Evolutionary conservation across 2,888 invertebrate species (phyloP), one percentile per base, ranked within the genome.

Genomic region (Leptopilina syphax): DNA sequence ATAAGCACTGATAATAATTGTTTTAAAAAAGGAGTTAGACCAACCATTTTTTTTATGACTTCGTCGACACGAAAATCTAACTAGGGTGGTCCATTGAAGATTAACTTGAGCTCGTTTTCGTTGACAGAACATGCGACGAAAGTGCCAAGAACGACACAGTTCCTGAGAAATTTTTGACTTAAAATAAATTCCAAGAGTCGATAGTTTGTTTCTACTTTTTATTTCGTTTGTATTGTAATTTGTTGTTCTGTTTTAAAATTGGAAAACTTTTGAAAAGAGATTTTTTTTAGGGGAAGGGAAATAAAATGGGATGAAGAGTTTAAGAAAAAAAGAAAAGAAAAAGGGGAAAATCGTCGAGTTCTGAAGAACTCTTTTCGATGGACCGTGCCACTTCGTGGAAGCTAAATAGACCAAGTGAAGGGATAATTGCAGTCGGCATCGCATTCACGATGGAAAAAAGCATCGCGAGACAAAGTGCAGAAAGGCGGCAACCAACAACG

Each of bases 391-490:
- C 82, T 87, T 87, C 87, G 86, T 84, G 84, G 86, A 88, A 88
- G 87, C 87, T 87, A 88, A 89, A 90, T 88, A 89, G 89, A 89
- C 87, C 87, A 87, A 85, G 85, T 86, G 86, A 88, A 89, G 86
- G 85, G 85, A 88, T 89, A 90, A 90, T 90, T 90, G 90, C 88
- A 86, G 87, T 81, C 87, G 86, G 85, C 86, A 82, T 84, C 85
- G 86, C 82, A 82, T 60, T 82, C 81, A 81, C 5, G 68, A 80
- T 80, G 66, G 81, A 85, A 85, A 85, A 84, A 85, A 84, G 81
- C 68, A 77, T 77, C 83, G 81, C 79, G 83, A 84, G 83, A 84
- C 82, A 79, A 84, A 83, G 82, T 82, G 80, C 81, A 80, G 85
- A 80, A 76, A 82, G 82, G 78, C 82, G 80, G 80, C 82, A 79